phyloP scores from a whole-genome alignment of 2,797 vertebrate genomes.

The Cheirogaleus major region DNA sequence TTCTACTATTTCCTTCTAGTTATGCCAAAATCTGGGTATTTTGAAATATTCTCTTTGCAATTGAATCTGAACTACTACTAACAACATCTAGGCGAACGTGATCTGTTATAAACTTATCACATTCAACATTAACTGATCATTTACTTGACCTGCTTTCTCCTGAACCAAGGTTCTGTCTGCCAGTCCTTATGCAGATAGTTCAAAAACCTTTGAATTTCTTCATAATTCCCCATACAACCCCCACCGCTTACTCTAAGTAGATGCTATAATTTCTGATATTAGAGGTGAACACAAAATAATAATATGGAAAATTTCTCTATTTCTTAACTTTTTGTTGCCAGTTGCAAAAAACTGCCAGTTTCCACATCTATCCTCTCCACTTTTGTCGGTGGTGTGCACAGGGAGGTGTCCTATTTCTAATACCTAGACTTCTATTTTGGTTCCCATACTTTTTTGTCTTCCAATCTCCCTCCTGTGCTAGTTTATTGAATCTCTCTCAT shows the following conservation, averaged over 20 bases:
- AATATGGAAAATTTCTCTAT: not conserved
- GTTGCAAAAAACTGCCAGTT: not conserved
- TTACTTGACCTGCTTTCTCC: not conserved
- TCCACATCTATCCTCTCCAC: not conserved
- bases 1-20: not conserved
- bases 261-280: not conserved
- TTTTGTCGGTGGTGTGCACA: not conserved
- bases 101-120: not conserved
- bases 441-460: not conserved
- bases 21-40: not conserved
- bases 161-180: not conserved
- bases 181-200: not conserved
- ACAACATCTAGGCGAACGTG: not conserved
- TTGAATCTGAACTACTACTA: not conserved
- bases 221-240: fast-evolving
- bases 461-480: not conserved
- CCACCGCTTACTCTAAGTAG: not conserved
- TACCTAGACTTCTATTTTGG: not conserved
- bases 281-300: not conserved
- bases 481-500: not conserved
- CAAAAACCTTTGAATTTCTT: not conserved
- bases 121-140: not conserved
- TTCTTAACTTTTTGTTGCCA: no score
- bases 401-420: not conserved
- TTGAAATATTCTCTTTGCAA: not conserved